A percentile compares a stretch with the other conserved stretches of the same genome.
These are phyloP conservation scores for Cariama cristata DNA, from an alignment of 2,113 vertebrate species.

Conservation along the genomic window DNA sequence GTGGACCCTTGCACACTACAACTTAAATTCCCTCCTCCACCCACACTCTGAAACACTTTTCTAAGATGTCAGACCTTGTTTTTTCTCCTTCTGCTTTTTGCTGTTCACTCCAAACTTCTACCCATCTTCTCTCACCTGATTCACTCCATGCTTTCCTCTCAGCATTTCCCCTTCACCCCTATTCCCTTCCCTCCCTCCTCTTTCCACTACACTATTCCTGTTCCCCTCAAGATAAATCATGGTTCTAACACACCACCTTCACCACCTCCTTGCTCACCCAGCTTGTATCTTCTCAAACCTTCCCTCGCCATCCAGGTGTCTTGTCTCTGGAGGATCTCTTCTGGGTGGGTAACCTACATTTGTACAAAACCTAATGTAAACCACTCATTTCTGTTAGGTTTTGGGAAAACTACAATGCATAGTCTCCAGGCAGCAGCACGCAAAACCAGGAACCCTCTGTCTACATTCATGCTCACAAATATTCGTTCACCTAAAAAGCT, in stretches of 20 bases:
- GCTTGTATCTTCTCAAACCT: background rate
- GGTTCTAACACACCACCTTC: background rate
- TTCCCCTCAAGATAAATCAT: background rate
- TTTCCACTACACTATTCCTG: background rate
- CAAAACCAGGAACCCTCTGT: background rate
- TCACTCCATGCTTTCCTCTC: background rate
- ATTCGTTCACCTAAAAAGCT: background rate
- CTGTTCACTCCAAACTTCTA: background rate
- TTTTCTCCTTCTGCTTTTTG: background rate
- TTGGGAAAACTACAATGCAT: rapidly evolving
- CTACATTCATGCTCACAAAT: background rate
- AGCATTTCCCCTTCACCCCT: background rate
- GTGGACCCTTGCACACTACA: background rate
- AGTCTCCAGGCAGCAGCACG: background rate
- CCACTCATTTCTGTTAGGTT: background rate
- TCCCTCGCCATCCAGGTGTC: background rate
- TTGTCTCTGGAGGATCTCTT: background rate
- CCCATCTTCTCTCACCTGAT: background rate
- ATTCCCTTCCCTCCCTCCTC: background rate
- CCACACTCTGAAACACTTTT: background rate
- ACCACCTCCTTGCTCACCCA: background rate
- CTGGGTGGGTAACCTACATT: background rate
- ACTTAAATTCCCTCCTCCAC: background rate
- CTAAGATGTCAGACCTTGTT: too few species aligned
- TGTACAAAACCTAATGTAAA: background rate